Evolutionary conservation across 2,113 vertebrate species (phyloP), one percentile per base, ranked within the genome.

Genomic region (Carassius auratus): DNA sequence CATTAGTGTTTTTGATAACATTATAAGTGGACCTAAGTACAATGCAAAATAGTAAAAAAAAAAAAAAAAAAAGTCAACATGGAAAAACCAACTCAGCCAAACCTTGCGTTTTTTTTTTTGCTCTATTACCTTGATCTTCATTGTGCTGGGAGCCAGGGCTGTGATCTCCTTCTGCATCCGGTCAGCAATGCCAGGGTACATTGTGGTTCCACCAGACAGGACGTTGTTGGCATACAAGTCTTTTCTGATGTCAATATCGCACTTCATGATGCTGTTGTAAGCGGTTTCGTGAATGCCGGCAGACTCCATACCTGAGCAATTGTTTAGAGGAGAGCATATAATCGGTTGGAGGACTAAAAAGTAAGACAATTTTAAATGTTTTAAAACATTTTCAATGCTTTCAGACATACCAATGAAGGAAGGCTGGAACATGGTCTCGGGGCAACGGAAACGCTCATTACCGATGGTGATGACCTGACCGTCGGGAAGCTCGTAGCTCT

Each of bases 221-320:
- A 99, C 97, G 0, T 96, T 99, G 96, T 98, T 99, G 91, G 97
- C 97, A 2, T 98, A 99, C 93, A 98, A 93, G 90, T 98, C 97
- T 94, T 98, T 98, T 85, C 97, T 95, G 93, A 98, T 98, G 93
- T 98, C 97, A 30, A 99, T 97, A 89, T 99, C 97, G 0, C 97
- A 99, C 92, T 98, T 99, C 97, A 99, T 99, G 95, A 99, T 99
- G 89, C 97, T 98, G 96, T 99, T 98, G 96, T 98, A 99, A 80
- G 97, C 96, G 76, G 97, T 99, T 94, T 99, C 97, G 23, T 99
- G 97, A 93, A 99, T 98, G 45, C 97, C 97, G 10, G 97, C 97
- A 0, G 97, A 98, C 89, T 98, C 97, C 97, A 98, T 98, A 55
- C 97, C 97, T 98, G 92, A 74, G 26, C 15, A 81, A 10, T 62